Evolutionary conservation across 2,113 vertebrate species (phyloP).

Genomic region (Dicrurus megarhynchus): DNA sequence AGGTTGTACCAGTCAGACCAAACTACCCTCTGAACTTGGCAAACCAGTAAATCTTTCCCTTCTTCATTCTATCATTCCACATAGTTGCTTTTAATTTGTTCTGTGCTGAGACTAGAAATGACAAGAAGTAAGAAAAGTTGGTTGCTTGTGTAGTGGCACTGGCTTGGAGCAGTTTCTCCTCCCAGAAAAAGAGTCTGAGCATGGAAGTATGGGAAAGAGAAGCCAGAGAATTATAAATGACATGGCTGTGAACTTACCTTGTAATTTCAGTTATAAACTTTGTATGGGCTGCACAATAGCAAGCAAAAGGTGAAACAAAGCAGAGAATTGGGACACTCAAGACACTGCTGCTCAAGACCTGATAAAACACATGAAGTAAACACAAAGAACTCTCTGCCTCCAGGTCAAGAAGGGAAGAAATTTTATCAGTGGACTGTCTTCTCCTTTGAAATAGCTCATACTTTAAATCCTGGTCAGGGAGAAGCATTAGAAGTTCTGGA

Average conservation of each 20-base stretch:
- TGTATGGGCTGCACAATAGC: not conserved
- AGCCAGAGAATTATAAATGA: not conserved
- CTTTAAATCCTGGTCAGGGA: not conserved
- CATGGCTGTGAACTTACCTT: not conserved
- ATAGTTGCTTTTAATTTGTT: not conserved
- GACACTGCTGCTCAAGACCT: not conserved
- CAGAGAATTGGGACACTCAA: not conserved
- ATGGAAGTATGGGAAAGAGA: not conserved
- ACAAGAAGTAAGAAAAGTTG: not conserved
- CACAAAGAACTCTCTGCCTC: not conserved
- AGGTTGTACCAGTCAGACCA: not conserved
- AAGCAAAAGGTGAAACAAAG: not conserved
- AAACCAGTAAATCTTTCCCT: not conserved
- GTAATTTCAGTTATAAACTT: not conserved
- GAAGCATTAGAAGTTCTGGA: not conserved
- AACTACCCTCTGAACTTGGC: not conserved
- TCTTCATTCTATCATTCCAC: not conserved
- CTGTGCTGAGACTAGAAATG: not conserved
- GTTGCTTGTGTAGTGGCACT: not conserved
- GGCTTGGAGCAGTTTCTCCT: not conserved
- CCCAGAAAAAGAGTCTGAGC: not conserved
- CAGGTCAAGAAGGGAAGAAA: not conserved
- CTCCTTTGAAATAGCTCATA: not conserved
- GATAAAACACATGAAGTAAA: not conserved
- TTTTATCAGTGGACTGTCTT: not conserved